phyloP scores from a whole-genome alignment of 23 tunicate species.

The Trididemnum clinides region DNA sequence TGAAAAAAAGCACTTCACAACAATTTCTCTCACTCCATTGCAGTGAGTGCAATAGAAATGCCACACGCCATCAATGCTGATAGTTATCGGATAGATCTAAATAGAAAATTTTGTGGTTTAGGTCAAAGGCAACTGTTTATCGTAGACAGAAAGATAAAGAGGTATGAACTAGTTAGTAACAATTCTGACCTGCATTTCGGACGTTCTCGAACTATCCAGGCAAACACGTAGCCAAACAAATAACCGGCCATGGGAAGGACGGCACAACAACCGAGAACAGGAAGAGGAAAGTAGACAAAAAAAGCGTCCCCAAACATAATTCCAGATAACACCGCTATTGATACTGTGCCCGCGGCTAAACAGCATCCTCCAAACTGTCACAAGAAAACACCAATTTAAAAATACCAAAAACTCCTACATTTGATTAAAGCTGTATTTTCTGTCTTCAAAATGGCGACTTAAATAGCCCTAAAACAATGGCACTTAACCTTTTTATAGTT shows the following conservation, averaged over 20 bases:
- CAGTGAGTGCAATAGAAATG: no score
- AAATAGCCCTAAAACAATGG: no score
- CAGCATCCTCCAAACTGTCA: conserved; percentile 55
- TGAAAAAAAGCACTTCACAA: no score
- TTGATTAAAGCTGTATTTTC: neutral
- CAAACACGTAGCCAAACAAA: conserved; percentile 71
- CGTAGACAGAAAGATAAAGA: no score
- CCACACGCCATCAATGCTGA: no score
- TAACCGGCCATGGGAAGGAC: conserved; percentile 85
- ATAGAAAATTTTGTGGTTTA: no score
- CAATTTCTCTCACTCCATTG: no score
- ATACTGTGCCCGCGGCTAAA: conserved; percentile 44
- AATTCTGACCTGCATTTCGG: conserved; percentile 75
- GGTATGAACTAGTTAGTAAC: no score
- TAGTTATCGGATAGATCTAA: no score
- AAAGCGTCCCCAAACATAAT: conserved; percentile 72
- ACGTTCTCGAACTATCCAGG: conserved; percentile 72
- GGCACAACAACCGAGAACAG: conserved; percentile 72
- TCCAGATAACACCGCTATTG: conserved; percentile 66
- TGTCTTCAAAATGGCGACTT: neutral
- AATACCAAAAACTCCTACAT: neutral
- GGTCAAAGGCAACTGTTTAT: no score
- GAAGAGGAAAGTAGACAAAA: conserved; percentile 54
- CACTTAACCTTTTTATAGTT: no score
- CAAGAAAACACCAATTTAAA: neutral